Conservation (phyloP, 1,140 invertebrate genomes). For the Conus ventricosus region DNA sequence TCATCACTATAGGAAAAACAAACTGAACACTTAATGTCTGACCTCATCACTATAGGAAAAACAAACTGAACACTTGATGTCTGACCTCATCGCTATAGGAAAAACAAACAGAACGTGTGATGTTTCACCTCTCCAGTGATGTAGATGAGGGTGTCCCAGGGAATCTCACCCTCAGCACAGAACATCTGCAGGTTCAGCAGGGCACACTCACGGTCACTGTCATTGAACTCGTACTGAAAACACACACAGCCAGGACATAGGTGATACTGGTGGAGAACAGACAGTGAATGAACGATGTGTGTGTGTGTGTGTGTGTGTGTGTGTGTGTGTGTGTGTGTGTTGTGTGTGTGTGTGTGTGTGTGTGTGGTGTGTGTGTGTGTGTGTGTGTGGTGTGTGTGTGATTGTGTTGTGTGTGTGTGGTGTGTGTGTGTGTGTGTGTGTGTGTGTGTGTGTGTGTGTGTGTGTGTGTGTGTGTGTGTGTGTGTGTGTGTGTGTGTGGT, state of each 20-base stretch:
- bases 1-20: too few species aligned
- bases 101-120: too few species aligned
- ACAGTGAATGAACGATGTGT: background rate
- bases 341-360: background rate
- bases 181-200: conserved; percentile 90
- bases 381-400: too few species aligned
- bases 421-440: background rate
- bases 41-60: too few species aligned
- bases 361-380: background rate
- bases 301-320: background rate
- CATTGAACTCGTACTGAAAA: conserved; percentile 88
- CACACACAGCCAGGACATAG: background rate
- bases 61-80: too few species aligned
- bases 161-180: conserved; percentile 82
- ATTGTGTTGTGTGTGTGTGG: too few species aligned
- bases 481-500: background rate
- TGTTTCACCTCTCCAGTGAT: conserved; percentile 81
- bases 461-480: background rate
- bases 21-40: too few species aligned
- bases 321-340: background rate
- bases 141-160: conserved; percentile 91
- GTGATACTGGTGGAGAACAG: background rate
- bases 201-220: conserved; percentile 90
- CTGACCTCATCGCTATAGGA: too few species aligned
- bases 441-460: background rate